Evolutionary conservation across 2,797 vertebrate genomes (phyloP), one percentile per base, ranked within the genome.

Genomic region (Gobio occitaniae): DNA sequence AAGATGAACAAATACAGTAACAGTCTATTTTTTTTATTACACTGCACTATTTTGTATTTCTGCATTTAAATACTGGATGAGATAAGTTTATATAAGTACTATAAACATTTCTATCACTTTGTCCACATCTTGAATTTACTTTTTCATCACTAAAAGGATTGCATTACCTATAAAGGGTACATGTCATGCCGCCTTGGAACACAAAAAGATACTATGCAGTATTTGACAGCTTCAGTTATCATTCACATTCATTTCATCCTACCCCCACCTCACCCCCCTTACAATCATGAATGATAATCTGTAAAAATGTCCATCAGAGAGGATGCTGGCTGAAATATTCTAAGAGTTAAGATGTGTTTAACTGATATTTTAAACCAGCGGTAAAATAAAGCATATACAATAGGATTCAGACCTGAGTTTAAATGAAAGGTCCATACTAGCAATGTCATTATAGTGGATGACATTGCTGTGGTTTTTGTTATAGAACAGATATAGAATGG

Each of bases 361-460:
- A 78, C 56, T 25, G 76, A 47, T 5, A 29, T 19, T 78, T 78
- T 78, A 63, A 78, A 78, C 56, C 76, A 78, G 38, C 21, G 12
- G 25, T 78, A 78, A 44, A 78, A 78, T 17, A 78, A 44, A 16
- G 77, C 77, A 48, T 65, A 78, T 13, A 78, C 9, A 0, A 78
- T 2, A 47, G 54, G 59, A n/a, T n/a, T n/a, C n/a, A n/a, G n/a
- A n/a, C n/a, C n/a, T n/a, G n/a, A 79, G 44, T 65, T 79, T 3
- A 79, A 11, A 13, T 66, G 29, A 25, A 79, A 48, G 2, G 59
- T 78, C 56, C 75, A 78, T 25, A 32, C 0, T 38, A 78, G 10
- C 2, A 61, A n/a, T 59, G 52, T 59, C 47, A 54, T 36, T 54
- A 48, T 75, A 50, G 72, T 75, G 36, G 36, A 19, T n/a, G 32